Evolutionary conservation across 2,797 vertebrate genomes (phyloP), one percentile per base, ranked within the genome.

Genomic region (Melanotaenia nigrans): DNA sequence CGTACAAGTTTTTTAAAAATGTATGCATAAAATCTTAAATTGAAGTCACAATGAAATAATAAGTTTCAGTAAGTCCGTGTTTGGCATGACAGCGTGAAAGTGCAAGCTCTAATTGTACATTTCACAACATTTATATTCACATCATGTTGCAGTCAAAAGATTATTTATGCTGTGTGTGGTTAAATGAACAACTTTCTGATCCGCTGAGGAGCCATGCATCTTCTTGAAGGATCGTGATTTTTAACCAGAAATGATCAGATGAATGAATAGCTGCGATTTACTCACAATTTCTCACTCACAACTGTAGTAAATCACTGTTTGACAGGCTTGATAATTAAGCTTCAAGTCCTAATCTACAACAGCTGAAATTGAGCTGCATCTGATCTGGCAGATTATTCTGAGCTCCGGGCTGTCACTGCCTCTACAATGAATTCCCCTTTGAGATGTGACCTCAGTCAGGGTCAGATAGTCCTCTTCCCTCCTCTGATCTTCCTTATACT

Each of bases 231-330:
- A 57, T 22, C 40, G 10, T 49, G 72, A 78, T 89, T 84, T 80
- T 82, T 85, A 80, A 70, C 63, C 32, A 60, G 79, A 90, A 83
- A 56, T 54, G 65, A 88, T 90, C 79, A 84, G 75, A 73, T n/a
- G 71, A 77, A 86, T 88, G 74, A 91, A 92, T 84, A 77, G 82
- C 79, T 72, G 83, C 79, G 7, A 88, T 85, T 89, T 90, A 89
- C 76, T 76, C 40, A 70, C 78, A 85, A 71, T 88, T 73, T 85
- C 73, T 77, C 71, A 28, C 80, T 78, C 81, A 90, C 86, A 85
- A 80, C 85, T 79, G 60, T 89, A 76, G 83, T 76, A 88, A 90
- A 89, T 80, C 77, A 82, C 87, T 74, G 82, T 81, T 83, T 85
- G 79, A 75, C 76, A 78, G 78, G 73, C 75, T 64, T 61, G 82